A percentile compares a stretch with the other conserved stretches of the same genome.
phyloP scores from a whole-genome alignment of 2,888 invertebrate species.

The Labia minor region DNA sequence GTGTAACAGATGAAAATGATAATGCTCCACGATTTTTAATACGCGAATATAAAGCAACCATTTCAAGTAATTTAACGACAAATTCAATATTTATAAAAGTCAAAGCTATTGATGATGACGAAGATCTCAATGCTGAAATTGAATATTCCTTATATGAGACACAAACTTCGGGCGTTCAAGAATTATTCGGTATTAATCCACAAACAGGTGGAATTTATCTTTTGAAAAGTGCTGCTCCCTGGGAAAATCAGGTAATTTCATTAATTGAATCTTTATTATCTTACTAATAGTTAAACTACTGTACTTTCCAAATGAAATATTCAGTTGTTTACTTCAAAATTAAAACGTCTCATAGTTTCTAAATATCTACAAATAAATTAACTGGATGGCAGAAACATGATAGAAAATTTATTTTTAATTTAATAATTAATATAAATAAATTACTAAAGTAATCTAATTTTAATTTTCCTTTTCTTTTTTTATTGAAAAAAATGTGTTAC shows the following conservation, averaged over 20 bases:
- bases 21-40: slow-evolving; percentile 66
- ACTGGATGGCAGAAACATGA: too few species aligned
- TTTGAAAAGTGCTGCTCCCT: slow-evolving; percentile 47
- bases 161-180: slow-evolving; percentile 48
- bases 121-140: slow-evolving; percentile 57
- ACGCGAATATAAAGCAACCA: slow-evolving; percentile 65
- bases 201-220: slow-evolving; percentile 63
- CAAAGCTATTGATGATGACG: slow-evolving; percentile 65
- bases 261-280: too few species aligned
- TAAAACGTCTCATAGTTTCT: too few species aligned
- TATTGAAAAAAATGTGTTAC: too few species aligned
- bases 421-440: too few species aligned
- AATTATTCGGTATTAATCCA: slow-evolving; percentile 63
- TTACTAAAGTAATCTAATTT: too few species aligned
- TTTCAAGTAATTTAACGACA: slow-evolving; percentile 47
- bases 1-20: slow-evolving; percentile 74
- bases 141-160: slow-evolving; percentile 68
- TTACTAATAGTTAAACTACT: too few species aligned
- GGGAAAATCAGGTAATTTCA: slow-evolving; percentile 34
- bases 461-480: too few species aligned
- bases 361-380: too few species aligned
- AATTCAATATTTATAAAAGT: slow-evolving; percentile 51
- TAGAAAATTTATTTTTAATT: too few species aligned
- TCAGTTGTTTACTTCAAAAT: too few species aligned
- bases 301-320: too few species aligned